A percentile compares a stretch with the other conserved stretches of the same genome.
phyloP scores from a whole-genome alignment of 37 sponge, comb jelly and placozoan genomes.

The Spongilla lacustris region DNA sequence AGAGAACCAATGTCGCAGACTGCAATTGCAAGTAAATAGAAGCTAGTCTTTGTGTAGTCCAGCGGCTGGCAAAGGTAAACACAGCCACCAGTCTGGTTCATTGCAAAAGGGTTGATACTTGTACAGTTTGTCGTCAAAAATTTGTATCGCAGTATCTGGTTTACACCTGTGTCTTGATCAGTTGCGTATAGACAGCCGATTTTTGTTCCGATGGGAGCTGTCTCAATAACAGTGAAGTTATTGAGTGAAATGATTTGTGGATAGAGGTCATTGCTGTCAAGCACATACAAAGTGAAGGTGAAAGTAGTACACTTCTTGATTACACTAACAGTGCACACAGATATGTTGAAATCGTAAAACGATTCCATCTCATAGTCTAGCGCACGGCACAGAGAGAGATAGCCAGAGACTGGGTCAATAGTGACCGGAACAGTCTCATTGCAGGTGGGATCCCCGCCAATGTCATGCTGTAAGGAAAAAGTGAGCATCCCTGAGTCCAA shows the following conservation, averaged over 20 bases:
- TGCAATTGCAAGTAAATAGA: slow-evolving; percentile 43
- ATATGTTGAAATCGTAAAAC: slow-evolving; percentile 40
- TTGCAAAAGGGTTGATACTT: slow-evolving; percentile 35
- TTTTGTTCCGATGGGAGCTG: slow-evolving; percentile 12
- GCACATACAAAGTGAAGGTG: slow-evolving; percentile 39
- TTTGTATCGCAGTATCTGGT: slow-evolving; percentile 25
- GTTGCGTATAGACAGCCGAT: slow-evolving; percentile 65
- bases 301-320: slow-evolving; percentile 30
- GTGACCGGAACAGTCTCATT: slow-evolving; percentile 34
- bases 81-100: slow-evolving; percentile 56
- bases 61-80: slow-evolving; percentile 42
- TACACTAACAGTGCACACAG: slow-evolving; percentile 51
- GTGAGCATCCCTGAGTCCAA: slow-evolving; percentile 45
- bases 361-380: slow-evolving; percentile 59
- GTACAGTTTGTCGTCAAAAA: slow-evolving; percentile 17
- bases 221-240: slow-evolving; percentile 66
- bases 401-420: slow-evolving; percentile 55
- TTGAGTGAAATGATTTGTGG: slow-evolving; percentile 43
- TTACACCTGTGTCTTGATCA: slow-evolving; percentile 69
- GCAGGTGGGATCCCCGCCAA: slow-evolving; percentile 33
- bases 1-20: slow-evolving; percentile 59
- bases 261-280: slow-evolving; percentile 71
- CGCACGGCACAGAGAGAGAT: slow-evolving; percentile 18
- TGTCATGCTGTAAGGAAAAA: slow-evolving; percentile 5
- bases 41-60: slow-evolving; percentile 52